Evolutionary conservation across 1,140 invertebrate genomes (phyloP).

Genomic region (Xylocopa sonorina): DNA sequence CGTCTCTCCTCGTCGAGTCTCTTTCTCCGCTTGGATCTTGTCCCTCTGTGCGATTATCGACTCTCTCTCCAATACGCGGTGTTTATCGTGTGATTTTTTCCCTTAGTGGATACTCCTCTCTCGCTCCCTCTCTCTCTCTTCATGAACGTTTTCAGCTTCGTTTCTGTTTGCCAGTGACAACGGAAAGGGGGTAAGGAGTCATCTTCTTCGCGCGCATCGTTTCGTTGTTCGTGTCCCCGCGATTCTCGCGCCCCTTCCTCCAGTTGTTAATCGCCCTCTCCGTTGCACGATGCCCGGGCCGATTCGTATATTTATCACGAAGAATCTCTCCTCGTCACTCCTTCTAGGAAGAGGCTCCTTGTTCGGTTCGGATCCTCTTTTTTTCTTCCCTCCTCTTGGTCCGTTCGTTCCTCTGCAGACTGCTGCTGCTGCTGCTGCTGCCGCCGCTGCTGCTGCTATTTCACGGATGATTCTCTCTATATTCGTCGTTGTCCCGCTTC

Average conservation of each 20-base stretch:
- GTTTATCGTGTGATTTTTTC: constrained; percentile 45
- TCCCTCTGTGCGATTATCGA: constrained; percentile 32
- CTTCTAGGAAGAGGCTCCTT: constrained; percentile 24
- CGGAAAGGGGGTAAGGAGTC: too few relatives aligned
- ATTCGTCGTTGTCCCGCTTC: constrained; percentile 10
- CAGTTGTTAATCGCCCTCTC: constrained; percentile 21
- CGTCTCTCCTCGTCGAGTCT: not conserved
- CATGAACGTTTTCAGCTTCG: constrained; percentile 33
- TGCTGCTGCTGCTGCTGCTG: not conserved
- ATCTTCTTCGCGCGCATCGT: not conserved
- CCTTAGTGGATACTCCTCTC: too few relatives aligned
- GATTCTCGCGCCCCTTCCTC: not conserved
- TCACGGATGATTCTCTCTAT: constrained; percentile 27
- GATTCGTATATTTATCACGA: constrained; percentile 42
- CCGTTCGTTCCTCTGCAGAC: not conserved
- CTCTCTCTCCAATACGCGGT: constrained; percentile 16
- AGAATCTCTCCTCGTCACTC: constrained; percentile 36
- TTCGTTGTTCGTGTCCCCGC: constrained; percentile 2
- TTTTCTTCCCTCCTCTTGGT: not conserved
- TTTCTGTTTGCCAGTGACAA: constrained; percentile 7
- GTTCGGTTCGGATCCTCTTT: constrained; percentile 12
- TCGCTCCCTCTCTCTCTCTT: too few relatives aligned
- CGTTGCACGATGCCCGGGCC: constrained; percentile 21
- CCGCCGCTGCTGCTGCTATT: constrained; percentile 18
- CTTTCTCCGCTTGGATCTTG: constrained; percentile 2